These are phyloP conservation scores for Falco biarmicus DNA, from an alignment of 2,797 vertebrate species.

Conservation along the genomic window DNA sequence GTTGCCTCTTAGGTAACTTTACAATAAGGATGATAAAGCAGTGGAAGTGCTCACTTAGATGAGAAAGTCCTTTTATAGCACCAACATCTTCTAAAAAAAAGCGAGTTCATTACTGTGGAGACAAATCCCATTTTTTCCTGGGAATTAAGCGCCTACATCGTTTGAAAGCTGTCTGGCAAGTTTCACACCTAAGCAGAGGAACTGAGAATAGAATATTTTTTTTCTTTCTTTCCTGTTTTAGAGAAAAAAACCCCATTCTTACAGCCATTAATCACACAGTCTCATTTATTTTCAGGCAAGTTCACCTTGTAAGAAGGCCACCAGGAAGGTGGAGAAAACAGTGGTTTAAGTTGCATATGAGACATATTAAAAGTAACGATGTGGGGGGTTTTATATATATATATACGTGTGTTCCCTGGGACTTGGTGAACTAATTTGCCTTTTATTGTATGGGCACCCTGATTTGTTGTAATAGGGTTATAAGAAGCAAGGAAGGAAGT, in stretches of 20 bases:
- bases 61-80: neutral
- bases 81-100: neutral
- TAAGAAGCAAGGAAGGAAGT: neutral
- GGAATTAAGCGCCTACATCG: neutral
- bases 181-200: conserved; percentile 18
- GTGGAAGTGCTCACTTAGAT: neutral
- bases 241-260: neutral
- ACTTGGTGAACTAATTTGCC: neutral
- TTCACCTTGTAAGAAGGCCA: neutral
- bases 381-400: neutral
- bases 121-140: neutral
- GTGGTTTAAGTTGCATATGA: neutral
- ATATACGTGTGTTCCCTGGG: neutral
- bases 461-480: neutral
- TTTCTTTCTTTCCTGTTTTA: neutral
- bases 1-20: neutral
- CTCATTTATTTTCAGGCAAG: neutral
- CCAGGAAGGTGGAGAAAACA: neutral
- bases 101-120: neutral
- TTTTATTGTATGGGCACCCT: neutral
- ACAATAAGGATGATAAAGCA: neutral
- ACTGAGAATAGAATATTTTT: neutral
- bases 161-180: conserved; percentile 15
- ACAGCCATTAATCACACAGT: neutral
- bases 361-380: neutral